Evolutionary conservation across 2,113 vertebrate genomes (phyloP).

Genomic region (Antidorcas marsupialis): DNA sequence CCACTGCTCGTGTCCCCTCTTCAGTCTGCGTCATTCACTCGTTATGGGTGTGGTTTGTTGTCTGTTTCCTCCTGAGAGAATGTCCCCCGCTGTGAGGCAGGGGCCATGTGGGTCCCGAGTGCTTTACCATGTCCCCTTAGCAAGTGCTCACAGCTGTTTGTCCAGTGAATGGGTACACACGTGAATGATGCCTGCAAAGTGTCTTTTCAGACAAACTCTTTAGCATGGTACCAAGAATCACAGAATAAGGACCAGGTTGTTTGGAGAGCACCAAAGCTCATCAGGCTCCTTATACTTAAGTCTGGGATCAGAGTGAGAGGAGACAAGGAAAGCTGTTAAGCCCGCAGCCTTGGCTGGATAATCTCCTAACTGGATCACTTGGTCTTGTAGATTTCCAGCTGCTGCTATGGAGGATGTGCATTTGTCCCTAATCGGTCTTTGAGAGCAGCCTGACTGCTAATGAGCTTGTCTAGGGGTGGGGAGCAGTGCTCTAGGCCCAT

Average conservation of each 20-base stretch:
- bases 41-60: too few relatives aligned
- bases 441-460: neutral
- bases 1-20: neutral
- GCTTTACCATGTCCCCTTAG: neutral
- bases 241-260: neutral
- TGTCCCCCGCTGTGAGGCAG: neutral
- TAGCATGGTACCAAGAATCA: neutral
- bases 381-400: neutral
- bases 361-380: neutral
- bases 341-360: neutral
- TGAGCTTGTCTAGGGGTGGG: neutral
- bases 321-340: neutral
- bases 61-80: neutral
- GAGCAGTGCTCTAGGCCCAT: neutral
- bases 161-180: neutral
- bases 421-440: neutral
- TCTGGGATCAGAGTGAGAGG: neutral
- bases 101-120: accelerated
- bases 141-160: neutral
- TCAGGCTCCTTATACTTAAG: neutral
- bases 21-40: neutral
- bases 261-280: neutral
- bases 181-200: neutral
- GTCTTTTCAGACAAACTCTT: neutral
- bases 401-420: neutral